Percentiles rank a stretch among this genome's conserved stretches.
Evolutionary conservation across 2,797 vertebrate species (phyloP).

Genomic region (Mycteria americana): DNA sequence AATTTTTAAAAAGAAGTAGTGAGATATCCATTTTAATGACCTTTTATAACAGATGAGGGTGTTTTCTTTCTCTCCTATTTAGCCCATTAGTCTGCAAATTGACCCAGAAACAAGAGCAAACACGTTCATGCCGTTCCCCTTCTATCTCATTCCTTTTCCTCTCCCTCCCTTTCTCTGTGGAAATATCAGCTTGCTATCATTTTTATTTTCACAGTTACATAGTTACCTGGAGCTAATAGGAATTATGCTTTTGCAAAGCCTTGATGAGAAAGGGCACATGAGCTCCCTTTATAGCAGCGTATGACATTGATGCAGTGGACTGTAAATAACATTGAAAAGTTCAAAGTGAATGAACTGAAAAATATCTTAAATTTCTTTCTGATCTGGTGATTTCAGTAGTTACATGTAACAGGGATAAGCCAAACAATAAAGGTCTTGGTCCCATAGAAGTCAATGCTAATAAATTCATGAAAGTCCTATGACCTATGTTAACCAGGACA

Average conservation of each 20-base stretch:
- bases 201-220: not conserved
- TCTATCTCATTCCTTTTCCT: not conserved
- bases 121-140: fast-evolving
- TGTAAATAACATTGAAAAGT: constrained; percentile 15
- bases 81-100: not conserved
- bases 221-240: not conserved
- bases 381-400: not conserved
- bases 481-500: not conserved
- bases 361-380: constrained; percentile 28
- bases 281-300: not conserved
- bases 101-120: not conserved
- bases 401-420: not conserved
- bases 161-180: not conserved
- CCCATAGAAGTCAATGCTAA: not conserved
- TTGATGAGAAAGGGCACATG: not conserved
- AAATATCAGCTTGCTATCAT: not conserved
- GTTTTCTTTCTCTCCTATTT: not conserved
- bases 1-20: not conserved
- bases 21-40: not conserved
- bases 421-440: constrained; percentile 20
- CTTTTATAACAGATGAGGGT: not conserved
- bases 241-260: not conserved
- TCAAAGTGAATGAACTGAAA: constrained; percentile 32
- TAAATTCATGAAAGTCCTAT: not conserved
- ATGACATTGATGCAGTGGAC: not conserved